Base-by-base conservation (phyloP, 2,797 vertebrate species). In the Bucorvus abyssinicus region DNA sequence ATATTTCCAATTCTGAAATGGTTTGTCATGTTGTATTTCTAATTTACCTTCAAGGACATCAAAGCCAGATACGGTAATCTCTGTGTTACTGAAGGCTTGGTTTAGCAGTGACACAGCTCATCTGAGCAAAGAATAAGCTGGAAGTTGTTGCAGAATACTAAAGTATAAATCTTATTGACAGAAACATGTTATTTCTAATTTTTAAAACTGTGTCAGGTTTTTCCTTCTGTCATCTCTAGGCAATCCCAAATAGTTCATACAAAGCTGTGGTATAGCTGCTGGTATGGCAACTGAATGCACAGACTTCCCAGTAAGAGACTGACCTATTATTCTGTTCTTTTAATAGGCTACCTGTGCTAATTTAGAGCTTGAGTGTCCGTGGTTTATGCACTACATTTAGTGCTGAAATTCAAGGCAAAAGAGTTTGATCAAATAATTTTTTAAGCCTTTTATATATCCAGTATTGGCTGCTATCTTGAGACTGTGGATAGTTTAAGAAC, bases 1-100 rank as follows among this genome's bases (percentile, higher is more conserved):
- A 2, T 67, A 53, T 94, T 94, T 96, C 65, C 94, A 69, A 93
- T 76, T 29, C 50, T 91, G 68, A 83, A 93, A 61, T 75, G 12
- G 78, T 93, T 92, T 93, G 89, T 88, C 70, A 74, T 80, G 4
- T 77, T 96, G 40, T 49, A 38, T 22, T 88, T 65, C 50, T 78
- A 81, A 60, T 30, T 89, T 75, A 4, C 32, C 61, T 59, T 93
- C 83, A 76, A 94, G 92, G 81, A 79, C 84, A 61, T 40, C 2
- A 6, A 55, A 87, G 56, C 60, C 61, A 76, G 50, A 84, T 63
- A 77, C 4, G 27, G 59, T 65, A 63, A 70, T 42, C 52, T 81
- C 63, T n/a, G 38, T 80, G 32, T 89, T 88, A 95, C 49, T 65
- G 63, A 86, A 82, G 50, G 13, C 89, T 67, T 59, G 23, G 18